Evolutionary conservation across 2,113 vertebrate species (phyloP).

Genomic region (Columba janthina): DNA sequence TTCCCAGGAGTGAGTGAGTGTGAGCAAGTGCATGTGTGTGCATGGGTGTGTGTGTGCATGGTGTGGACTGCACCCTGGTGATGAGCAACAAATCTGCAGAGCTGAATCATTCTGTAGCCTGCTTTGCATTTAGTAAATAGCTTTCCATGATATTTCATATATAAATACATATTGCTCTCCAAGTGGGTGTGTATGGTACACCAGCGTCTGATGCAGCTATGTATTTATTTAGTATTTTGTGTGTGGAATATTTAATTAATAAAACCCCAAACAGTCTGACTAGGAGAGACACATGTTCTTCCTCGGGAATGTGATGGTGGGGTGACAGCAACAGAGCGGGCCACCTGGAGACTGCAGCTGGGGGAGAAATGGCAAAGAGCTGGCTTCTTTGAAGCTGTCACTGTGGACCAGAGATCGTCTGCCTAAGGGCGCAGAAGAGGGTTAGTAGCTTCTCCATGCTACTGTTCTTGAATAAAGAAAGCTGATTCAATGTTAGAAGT

Average conservation of each 20-base stretch:
- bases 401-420: background rate
- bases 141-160: background rate
- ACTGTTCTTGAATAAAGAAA: background rate
- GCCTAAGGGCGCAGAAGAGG: background rate
- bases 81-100: slow-evolving; percentile 8
- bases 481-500: background rate
- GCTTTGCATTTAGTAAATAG: slow-evolving; percentile 1
- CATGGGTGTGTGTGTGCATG: too few relatives aligned
- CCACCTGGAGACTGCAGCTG: background rate
- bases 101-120: slow-evolving; percentile 23
- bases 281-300: background rate
- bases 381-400: background rate
- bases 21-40: accelerated
- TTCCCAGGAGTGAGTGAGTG: background rate
- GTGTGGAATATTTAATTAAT: slow-evolving; percentile 53
- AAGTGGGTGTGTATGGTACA: background rate
- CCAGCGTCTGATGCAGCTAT: background rate
- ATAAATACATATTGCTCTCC: background rate
- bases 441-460: background rate
- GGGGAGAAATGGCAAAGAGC: background rate
- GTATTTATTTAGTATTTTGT: slow-evolving; percentile 64
- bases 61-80: background rate
- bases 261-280: slow-evolving; percentile 7
- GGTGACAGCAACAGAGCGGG: background rate
- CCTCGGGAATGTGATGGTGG: background rate